Evolutionary conservation across 2,888 invertebrate genomes (phyloP).

Genomic region (Drosophila neotestacea): DNA sequence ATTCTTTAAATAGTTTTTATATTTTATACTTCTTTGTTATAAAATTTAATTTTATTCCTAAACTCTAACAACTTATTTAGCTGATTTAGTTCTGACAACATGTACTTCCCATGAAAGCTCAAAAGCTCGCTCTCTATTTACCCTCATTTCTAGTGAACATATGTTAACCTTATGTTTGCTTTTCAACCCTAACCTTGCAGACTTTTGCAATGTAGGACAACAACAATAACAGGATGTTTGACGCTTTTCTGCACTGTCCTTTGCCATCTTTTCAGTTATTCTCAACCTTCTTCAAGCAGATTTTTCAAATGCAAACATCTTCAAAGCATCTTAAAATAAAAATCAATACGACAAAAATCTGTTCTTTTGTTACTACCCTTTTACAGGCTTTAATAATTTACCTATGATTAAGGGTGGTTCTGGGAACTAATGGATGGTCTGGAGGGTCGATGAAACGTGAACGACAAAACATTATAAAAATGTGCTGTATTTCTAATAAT

Average conservation of each 20-base stretch:
- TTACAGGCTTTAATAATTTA: slow-evolving; percentile 70
- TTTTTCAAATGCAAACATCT: slow-evolving; percentile 51
- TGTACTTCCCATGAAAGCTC: slow-evolving; percentile 39
- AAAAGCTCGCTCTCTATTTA: slow-evolving; percentile 29
- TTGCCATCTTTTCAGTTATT: slow-evolving; percentile 7
- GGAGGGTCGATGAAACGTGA: no score
- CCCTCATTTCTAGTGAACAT: slow-evolving; percentile 54
- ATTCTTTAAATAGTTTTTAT: not conserved
- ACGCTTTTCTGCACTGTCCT: slow-evolving; percentile 6
- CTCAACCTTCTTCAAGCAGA: slow-evolving; percentile 35
- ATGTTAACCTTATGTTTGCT: slow-evolving; percentile 55
- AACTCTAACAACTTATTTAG: not conserved
- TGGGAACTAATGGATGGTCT: slow-evolving; percentile 1
- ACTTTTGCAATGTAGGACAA: slow-evolving; percentile 59
- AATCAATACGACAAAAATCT: slow-evolving; percentile 56
- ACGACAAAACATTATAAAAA: no score
- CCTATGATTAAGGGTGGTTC: slow-evolving; percentile 30
- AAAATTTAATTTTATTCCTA: not conserved
- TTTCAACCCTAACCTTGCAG: slow-evolving; percentile 78
- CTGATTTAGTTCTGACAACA: not conserved
- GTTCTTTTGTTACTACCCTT: slow-evolving; percentile 17
- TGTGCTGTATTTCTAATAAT: no score
- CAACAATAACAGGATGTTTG: slow-evolving; percentile 32
- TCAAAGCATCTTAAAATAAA: slow-evolving; percentile 33
- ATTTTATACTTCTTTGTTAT: not conserved